Evolutionary conservation across 92 coral and sea anemone species (phyloP), one percentile per base, ranked within the genome.

Genomic region (Parazoanthus darwini): DNA sequence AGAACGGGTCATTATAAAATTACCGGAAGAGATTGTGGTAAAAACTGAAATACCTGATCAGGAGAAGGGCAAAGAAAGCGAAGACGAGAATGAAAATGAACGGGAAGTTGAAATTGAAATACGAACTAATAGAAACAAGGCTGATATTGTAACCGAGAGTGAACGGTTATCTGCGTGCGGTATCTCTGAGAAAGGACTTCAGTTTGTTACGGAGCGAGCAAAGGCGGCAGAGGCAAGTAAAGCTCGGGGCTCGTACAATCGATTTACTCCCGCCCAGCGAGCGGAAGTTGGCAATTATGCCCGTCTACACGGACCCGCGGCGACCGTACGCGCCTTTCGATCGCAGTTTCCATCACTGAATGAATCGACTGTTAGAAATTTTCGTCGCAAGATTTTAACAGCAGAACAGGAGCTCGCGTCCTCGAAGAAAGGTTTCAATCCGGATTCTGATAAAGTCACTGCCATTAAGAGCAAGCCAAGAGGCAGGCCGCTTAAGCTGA

Each of bases 201-300:
- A 56, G 74, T 58, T 81, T 35, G 85, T 81, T 37, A 81, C 85
- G 20, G 85, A 35, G 46, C 74, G 85, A 36, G 85, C 85, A 6
- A 63, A 35, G 2, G 90, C 90, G 14, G 67, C 82, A 18, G 90
- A 77, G 37, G 58, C 38, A 42, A 87, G 78, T 56, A 87, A 79
- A 51, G 46, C 59, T 1, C 56, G 82, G 26, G 90, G 90, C 23
- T 71, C 90, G 36, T 88, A 88, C 86, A 63, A 79, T 68, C 85
- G 90, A 15, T 88, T 88, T 39, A 88, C 76, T 5, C 90, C 90
- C 13, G 58, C 82, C 6, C 90, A 88, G 51, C 59, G 90, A 20
- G 90, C 90, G 38, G 90, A 78, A 59, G 79, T 88, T 42, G 90
- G 90, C 33, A 81, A 88, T 46, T 88, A 78, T 67, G 90, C 90